Conservation (phyloP, 2,888 invertebrate genomes). For the Amphipoea lucens region DNA sequence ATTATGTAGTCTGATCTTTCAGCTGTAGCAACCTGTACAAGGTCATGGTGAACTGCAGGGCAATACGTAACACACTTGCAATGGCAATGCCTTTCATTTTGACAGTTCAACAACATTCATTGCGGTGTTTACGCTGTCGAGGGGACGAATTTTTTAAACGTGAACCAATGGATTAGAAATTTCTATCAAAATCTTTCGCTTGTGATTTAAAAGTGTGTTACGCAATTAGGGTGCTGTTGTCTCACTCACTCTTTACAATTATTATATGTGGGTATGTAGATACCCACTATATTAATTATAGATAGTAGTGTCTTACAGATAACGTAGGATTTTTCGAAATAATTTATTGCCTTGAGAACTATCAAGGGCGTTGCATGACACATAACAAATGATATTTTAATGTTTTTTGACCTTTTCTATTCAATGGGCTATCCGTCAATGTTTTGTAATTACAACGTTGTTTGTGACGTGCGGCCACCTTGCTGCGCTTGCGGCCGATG, state of each 20-base stretch:
- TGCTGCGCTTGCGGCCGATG: not conserved
- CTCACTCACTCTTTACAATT: not conserved
- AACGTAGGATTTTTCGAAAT: slow-evolving; percentile 48
- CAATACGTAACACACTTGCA: not conserved
- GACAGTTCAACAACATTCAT: not conserved
- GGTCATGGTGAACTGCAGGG: not conserved
- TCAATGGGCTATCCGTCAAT: slow-evolving; percentile 25
- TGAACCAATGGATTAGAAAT: not conserved
- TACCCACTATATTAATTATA: no score
- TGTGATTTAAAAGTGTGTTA: not conserved
- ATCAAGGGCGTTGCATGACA: slow-evolving; percentile 78
- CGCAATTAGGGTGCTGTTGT: not conserved
- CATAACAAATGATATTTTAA: slow-evolving; percentile 78
- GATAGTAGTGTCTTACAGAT: no score
- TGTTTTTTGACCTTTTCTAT: slow-evolving; percentile 65
- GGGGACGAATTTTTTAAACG: not conserved
- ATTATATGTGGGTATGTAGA: not conserved
- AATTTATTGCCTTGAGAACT: slow-evolving; percentile 73
- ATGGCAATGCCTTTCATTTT: not conserved
- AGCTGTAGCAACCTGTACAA: not conserved
- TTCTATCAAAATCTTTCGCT: not conserved
- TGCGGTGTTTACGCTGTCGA: not conserved
- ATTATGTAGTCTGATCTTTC: not conserved
- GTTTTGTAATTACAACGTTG: slow-evolving; percentile 26
- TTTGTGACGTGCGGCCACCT: not conserved